Base-by-base conservation (phyloP, 2,888 invertebrate species). In the Monochamus alternatus region DNA sequence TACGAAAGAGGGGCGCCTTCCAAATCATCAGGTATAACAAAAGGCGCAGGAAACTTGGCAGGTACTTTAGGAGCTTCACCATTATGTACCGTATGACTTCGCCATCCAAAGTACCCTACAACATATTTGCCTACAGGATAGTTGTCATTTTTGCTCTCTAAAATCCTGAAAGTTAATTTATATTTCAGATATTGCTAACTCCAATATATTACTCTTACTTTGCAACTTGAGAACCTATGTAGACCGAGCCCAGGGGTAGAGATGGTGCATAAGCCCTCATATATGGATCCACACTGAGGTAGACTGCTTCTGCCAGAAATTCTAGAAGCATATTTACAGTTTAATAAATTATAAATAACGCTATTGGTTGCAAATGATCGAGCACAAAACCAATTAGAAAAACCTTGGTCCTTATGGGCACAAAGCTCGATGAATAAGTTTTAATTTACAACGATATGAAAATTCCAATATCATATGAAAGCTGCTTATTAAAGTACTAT, bases 241-340 rank as follows among this genome's bases (percentile, higher is more conserved):
- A 68, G 10, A 51, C 14, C 1, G 47, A 43, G 0, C 71, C 72
- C 32, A 67, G 3, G 5, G 70, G 60, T 12, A 73, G 47, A 3
- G 9, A 0, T 87, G 22, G 47, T 30, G 91, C 89, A 79, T 91
- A 92, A 1, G 90, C 90, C 80, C 93, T 89, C 92, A 93, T 93
- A 77, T 94, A 94, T 1, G 95, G 94, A 86, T 95, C 95, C 31
- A 95, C 93, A 79, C 93, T 94, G 0, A 94, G 85, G 84, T 91
- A 94, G 82, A 92, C 90, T 1, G 94, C 94, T 89, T 94, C 91
- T 2, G 92, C 89, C 69, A 94, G 88, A 81, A 93, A 91, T 89
- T 94, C 93, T 93, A 85, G 71, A 90, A 90, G 38, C 38, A 38
- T 4, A 38, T 38, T 38, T 38, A 5, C 38, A 38, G 7, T 38